Evolutionary conservation across 2,888 invertebrate species (phyloP).

Genomic region (Drepana falcataria): DNA sequence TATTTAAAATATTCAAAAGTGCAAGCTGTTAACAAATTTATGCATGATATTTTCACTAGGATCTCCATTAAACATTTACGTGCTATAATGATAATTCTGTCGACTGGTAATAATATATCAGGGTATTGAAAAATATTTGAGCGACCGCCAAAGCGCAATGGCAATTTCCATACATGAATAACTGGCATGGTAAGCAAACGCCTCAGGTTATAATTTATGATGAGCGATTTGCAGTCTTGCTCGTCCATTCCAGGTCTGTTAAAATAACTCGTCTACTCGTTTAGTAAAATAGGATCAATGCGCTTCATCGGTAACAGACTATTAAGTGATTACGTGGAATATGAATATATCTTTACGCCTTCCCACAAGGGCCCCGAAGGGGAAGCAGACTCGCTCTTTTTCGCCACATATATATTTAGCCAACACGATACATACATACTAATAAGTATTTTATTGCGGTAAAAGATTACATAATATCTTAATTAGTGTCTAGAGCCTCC

Average conservation of each 20-base stretch:
- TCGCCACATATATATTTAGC: too few relatives aligned
- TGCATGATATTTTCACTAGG: not conserved
- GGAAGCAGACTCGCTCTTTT: too few relatives aligned
- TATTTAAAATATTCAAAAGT: slow-evolving; percentile 11
- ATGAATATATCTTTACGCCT: too few relatives aligned
- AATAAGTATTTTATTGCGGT: too few relatives aligned
- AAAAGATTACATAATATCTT: too few relatives aligned
- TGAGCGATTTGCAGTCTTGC: slow-evolving; percentile 17
- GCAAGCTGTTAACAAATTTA: slow-evolving; percentile 26
- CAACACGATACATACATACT: too few relatives aligned
- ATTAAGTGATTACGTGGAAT: too few relatives aligned
- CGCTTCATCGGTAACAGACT: too few relatives aligned
- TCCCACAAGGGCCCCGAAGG: too few relatives aligned
- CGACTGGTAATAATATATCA: slow-evolving; percentile 33
- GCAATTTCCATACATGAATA: slow-evolving; percentile 49
- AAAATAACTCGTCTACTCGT: slow-evolving; percentile 14
- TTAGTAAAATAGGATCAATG: not conserved
- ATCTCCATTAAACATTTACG: slow-evolving; percentile 9
- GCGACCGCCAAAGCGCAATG: slow-evolving; percentile 43
- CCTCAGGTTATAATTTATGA: slow-evolving; percentile 18
- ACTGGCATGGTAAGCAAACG: slow-evolving; percentile 30
- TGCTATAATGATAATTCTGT: slow-evolving; percentile 23
- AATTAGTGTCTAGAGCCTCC: too few relatives aligned
- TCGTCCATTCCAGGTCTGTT: slow-evolving; percentile 8
- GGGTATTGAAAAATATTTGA: slow-evolving; percentile 55